phyloP scores from a whole-genome alignment of 2,888 invertebrate species.

The Epinotia ramella region DNA sequence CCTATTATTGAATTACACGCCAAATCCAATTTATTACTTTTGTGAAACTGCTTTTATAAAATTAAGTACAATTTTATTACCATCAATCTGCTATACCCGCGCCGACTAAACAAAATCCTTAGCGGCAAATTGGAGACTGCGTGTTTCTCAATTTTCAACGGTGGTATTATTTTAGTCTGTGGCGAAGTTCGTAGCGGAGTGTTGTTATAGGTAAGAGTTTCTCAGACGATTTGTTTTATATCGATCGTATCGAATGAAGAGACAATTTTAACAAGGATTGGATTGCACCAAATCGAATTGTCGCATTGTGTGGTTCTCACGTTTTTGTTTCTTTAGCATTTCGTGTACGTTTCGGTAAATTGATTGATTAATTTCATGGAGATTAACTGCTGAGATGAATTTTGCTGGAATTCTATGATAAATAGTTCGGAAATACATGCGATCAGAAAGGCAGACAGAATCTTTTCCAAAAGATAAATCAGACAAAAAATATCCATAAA shows the following conservation, averaged over 20 bases:
- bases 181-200: slow-evolving; percentile 51
- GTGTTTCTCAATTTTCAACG: slow-evolving; percentile 45
- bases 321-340: slow-evolving; percentile 78
- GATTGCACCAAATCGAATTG: slow-evolving; percentile 68
- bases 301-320: slow-evolving; percentile 70
- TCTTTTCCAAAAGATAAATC: too few species aligned
- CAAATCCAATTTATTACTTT: slow-evolving; percentile 71
- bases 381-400: slow-evolving; percentile 49
- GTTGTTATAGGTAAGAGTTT: slow-evolving; percentile 58
- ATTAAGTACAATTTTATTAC: slow-evolving; percentile 67
- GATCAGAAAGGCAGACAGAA: background rate
- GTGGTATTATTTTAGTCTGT: slow-evolving; percentile 56
- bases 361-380: slow-evolving; percentile 70
- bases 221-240: slow-evolving; percentile 75
- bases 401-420: slow-evolving; percentile 1
- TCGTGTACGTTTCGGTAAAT: slow-evolving; percentile 66
- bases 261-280: slow-evolving; percentile 77
- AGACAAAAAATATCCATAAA: too few species aligned
- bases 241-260: slow-evolving; percentile 68
- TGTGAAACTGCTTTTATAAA: slow-evolving; percentile 64
- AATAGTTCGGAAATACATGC: background rate
- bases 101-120: slow-evolving; percentile 62
- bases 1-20: slow-evolving; percentile 80
- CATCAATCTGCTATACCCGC: slow-evolving; percentile 64
- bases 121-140: slow-evolving; percentile 44